These are phyloP conservation scores for Coluber constrictor DNA, from an alignment of 2,797 vertebrate species.

Conservation along the genomic window DNA sequence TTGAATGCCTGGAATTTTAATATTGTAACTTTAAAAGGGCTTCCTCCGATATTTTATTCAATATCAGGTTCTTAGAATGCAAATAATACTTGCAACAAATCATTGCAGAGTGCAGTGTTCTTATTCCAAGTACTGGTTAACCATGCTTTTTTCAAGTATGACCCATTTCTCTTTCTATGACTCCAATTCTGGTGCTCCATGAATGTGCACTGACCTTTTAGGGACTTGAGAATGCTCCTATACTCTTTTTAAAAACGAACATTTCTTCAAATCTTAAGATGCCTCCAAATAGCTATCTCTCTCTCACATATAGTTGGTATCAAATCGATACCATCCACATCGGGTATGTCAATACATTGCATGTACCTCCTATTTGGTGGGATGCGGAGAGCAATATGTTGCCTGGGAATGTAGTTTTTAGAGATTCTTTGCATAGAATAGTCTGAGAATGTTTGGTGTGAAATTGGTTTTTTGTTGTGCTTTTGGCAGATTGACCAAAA, in stretches of 20 bases:
- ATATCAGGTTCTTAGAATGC: constrained; percentile 21
- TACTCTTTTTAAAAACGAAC: not conserved
- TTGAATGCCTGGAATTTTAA: constrained; percentile 26
- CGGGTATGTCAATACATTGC: not conserved
- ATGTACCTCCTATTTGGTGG: not conserved
- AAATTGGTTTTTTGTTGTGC: not conserved
- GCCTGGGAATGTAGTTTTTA: not conserved
- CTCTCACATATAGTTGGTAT: not conserved
- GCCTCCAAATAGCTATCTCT: not conserved
- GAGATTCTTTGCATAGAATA: not conserved
- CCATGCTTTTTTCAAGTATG: not conserved
- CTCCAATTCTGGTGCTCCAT: not conserved
- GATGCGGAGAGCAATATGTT: not conserved
- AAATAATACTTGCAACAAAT: not conserved
- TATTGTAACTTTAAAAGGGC: constrained; percentile 40
- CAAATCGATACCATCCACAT: not conserved
- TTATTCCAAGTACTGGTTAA: not conserved
- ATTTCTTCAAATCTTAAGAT: not conserved
- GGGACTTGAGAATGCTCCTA: not conserved
- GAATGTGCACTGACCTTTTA: not conserved
- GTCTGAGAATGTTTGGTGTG: not conserved
- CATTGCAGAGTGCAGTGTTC: not conserved
- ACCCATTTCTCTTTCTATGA: not conserved
- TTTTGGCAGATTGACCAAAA: not conserved
- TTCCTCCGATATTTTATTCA: constrained; percentile 24